A percentile compares a stretch with the other conserved stretches of the same genome.
Evolutionary conservation across 1,140 invertebrate genomes (phyloP).

Genomic region (Euwallacea fornicatus): DNA sequence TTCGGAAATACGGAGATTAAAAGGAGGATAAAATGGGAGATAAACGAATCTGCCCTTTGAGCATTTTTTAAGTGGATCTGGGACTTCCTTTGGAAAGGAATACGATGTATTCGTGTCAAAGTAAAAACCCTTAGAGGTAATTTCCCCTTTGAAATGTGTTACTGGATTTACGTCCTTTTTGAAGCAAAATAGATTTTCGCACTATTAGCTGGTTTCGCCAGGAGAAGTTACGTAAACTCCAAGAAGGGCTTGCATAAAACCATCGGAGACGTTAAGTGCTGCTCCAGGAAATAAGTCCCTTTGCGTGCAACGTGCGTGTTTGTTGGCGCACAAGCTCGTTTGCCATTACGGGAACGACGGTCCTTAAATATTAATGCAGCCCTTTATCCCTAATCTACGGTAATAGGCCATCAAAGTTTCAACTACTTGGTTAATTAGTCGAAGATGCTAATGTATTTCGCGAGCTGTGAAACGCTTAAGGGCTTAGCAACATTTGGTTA

Average conservation of each 20-base stretch:
- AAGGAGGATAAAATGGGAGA: conserved; percentile 27
- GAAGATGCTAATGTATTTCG: conserved; percentile 33
- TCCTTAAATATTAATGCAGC: conserved; percentile 35
- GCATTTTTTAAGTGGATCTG: conserved; percentile 32
- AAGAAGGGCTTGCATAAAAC: background rate
- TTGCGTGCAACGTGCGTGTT: conserved; percentile 34
- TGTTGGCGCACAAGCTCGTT: conserved; percentile 23
- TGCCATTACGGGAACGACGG: conserved; percentile 21
- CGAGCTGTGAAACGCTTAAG: conserved; percentile 12
- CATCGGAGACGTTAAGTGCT: conserved; percentile 7
- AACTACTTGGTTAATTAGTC: conserved; percentile 38
- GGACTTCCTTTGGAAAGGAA: conserved; percentile 23
- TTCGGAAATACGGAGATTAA: conserved; percentile 24
- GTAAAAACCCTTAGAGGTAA: conserved; percentile 17
- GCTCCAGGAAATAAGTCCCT: conserved; percentile 12
- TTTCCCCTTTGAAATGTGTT: conserved; percentile 25
- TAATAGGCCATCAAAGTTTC: conserved; percentile 36
- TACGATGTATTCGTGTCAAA: conserved; percentile 29
- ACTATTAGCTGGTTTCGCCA: background rate
- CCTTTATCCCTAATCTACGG: conserved; percentile 29
- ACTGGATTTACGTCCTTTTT: conserved; percentile 17
- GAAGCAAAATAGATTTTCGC: conserved; percentile 2
- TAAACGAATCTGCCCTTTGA: conserved; percentile 30
- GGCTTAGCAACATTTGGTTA: conserved; percentile 30
- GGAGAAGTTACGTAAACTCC: background rate